Conservation (phyloP, 2,888 invertebrate species). For the Drosophila birchii region DNA sequence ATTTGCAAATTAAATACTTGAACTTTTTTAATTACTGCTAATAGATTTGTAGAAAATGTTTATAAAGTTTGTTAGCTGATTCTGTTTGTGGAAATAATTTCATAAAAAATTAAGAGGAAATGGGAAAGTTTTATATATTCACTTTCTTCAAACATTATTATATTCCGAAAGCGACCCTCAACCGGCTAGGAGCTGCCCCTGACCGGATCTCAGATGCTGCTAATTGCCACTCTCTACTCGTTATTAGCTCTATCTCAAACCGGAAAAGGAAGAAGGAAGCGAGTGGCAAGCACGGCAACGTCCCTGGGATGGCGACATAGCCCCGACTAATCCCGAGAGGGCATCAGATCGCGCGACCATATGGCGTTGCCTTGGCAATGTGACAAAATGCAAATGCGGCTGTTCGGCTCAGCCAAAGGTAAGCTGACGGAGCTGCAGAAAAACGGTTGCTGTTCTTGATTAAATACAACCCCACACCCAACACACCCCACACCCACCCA, state of each 20-base stretch:
- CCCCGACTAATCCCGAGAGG: conserved; percentile 14
- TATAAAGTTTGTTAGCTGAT: background rate
- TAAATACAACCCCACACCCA: conserved; percentile 33
- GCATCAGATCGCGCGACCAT: conserved; percentile 56
- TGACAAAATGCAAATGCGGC: conserved; percentile 70
- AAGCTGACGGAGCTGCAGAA: conserved; percentile 47
- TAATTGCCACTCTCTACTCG: background rate
- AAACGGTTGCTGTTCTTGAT: conserved; percentile 48
- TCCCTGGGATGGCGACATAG: background rate
- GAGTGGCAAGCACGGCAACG: background rate
- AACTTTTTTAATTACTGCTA: background rate
- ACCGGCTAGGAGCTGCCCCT: no score
- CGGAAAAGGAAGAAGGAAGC: background rate
- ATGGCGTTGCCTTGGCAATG: conserved; percentile 77
- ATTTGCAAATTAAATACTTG: no score
- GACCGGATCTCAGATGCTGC: background rate
- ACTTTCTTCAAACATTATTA: no score
- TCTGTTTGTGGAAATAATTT: background rate
- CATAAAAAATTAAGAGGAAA: background rate
- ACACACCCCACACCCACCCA: background rate
- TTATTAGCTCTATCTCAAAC: background rate
- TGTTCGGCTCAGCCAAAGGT: conserved; percentile 50
- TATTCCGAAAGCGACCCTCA: background rate
- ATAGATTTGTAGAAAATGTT: background rate
- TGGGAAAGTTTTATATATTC: background rate